Base-by-base conservation (phyloP, 2,797 vertebrate species). In the Bryconaethiops microstoma region DNA sequence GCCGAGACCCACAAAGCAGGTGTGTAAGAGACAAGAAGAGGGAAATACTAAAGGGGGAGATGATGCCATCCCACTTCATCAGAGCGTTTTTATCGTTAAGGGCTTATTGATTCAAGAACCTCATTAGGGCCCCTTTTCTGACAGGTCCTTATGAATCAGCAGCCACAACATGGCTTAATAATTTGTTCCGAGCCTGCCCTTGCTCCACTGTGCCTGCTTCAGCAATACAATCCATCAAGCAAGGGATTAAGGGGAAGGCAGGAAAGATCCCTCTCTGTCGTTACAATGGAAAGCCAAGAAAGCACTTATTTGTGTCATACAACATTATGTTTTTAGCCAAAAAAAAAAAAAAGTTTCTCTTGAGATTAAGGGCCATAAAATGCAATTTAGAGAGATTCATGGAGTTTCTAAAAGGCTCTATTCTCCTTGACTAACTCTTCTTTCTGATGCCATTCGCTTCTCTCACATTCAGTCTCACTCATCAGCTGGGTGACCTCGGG, bases 41-140 rank as follows among this genome's bases (percentile, higher is more conserved):
- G 75, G 76, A 88, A 84, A 84, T 76, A 81, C 78, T 73, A 70
- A 64, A 78, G 63, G 63, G 25, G 57, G 8, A 63, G 75, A 63
- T 74, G 75, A 63, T 74, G 59, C 83, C 87, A 88, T 88, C 85
- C 84, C 81, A 84, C 63, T 87, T 88, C 86, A 88, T 90, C 89
- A 88, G 83, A 74, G 84, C 78, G 48, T 84, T 88, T 83, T 89
- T 86, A 85, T 86, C 75, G 82, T 88, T 88, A 87, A 87, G 80
- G 85, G 85, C 83, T 86, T 88, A 89, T 90, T 86, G 89, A 89
- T 89, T 86, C 72, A 67, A 87, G 85, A 83, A 86, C 68, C 87
- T 89, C 87, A 89, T 89, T 90, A 88, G 83, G 78, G 57, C 76
- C 70, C 82, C 80, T 89, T 89, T 81, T 86, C 82, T 84, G 82